These are phyloP conservation scores for Bovichtus variegatus DNA, from an alignment of 2,797 vertebrate species.

Conservation along the genomic window DNA sequence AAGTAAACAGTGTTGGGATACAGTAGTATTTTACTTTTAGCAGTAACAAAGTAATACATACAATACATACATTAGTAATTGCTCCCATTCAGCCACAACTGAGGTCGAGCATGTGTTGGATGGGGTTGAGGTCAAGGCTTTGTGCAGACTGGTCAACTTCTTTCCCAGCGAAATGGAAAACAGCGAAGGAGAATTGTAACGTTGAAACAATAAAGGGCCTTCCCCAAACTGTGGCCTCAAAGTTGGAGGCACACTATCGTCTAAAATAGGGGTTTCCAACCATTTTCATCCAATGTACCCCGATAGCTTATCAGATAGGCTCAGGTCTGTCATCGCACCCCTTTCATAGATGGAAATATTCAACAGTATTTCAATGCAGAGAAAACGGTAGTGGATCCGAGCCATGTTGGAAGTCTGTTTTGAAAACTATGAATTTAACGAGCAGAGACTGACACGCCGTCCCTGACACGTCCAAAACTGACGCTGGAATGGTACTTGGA, in stretches of 20 bases:
- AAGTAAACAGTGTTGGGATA: not conserved
- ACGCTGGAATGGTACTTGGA: too few relatives aligned
- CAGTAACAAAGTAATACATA: too few relatives aligned
- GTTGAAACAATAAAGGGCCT: not conserved
- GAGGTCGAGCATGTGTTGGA: not conserved
- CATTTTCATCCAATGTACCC: not conserved
- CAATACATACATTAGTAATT: too few relatives aligned
- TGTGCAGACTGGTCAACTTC: not conserved
- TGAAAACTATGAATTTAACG: too few relatives aligned
- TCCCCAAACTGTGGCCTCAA: not conserved
- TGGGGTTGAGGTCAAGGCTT: too few relatives aligned
- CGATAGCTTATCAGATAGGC: not conserved
- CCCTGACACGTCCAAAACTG: too few relatives aligned
- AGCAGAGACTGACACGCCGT: too few relatives aligned
- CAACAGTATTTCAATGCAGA: not conserved
- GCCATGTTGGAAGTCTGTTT: too few relatives aligned
- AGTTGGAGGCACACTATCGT: not conserved
- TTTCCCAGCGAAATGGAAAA: not conserved
- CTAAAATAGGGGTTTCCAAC: not conserved
- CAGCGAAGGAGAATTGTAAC: not conserved
- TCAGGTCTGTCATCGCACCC: not conserved
- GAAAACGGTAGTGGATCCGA: not conserved
- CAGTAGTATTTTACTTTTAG: too few relatives aligned
- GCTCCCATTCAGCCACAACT: slow-evolving; percentile 18
- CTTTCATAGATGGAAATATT: not conserved